Evolutionary conservation across 2,888 invertebrate species (phyloP), one percentile per base, ranked within the genome.

Genomic region (Sphaerophoria rueppellii): DNA sequence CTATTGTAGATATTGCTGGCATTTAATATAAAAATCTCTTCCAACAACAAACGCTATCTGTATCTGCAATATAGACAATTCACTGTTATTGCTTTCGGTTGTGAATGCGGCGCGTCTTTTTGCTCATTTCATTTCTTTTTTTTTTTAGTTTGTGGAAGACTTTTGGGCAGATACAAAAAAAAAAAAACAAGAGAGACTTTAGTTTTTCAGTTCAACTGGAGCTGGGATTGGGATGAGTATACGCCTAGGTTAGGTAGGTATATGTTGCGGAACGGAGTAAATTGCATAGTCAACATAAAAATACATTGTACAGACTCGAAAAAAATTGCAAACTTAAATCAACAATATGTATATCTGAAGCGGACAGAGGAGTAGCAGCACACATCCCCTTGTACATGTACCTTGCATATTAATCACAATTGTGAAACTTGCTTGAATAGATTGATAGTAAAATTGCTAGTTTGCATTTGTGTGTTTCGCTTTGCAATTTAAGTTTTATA

Each of bases 391-490:
- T 65, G 67, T 24, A 24, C 40, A 67, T 73, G 81, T 85, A 85
- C 85, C 85, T 85, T 85, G 85, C 85, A 85, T 85, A 85, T 81
- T 85, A 85, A 85, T 85, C 85, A 85, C 72, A 81, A 85, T 77
- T 81, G 85, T 73, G 81, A 81, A 85, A 85, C 85, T 81, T 85
- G 85, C 85, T 81, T 85, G 85, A 85, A 85, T 85, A 81, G 85
- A 85, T 85, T 85, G 81, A 85, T 85, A 85, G 81, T 85, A 81
- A 81, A 85, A 85, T 85, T 85, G 85, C 81, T 81, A 85, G 85
- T 85, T 85, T 81, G 85, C 85, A 81, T 85, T 74, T 70, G 82
- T 82, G 58, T 71, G 57, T 58, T 60, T 72, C 71, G 71, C 71
- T 65, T 81, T 81, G 76, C 76, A 76, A 75, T 83, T 83, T 83